Base-by-base conservation (phyloP, 2,797 vertebrate species). In the Bothrops alternatus region DNA sequence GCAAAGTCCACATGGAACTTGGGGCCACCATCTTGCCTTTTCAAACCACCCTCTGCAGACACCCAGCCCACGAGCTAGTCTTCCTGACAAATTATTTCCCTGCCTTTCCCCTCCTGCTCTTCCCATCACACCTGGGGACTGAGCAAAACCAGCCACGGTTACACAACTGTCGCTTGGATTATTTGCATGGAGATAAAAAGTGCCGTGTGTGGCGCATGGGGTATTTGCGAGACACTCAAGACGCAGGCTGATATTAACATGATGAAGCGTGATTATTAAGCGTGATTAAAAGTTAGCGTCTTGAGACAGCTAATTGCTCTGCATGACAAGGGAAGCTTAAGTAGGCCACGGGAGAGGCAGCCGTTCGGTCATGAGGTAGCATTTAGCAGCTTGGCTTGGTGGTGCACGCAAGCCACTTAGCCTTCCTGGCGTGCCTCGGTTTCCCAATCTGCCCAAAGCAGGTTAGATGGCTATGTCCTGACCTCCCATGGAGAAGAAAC, bases 231-330 rank as follows among this genome's bases (percentile, higher is more conserved):
- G 78, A 47, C 23, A 25, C 23, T 82, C 42, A 25, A 25, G 42
- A 18, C 3, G 32, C 69, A 20, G 16, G 69, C 69, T 78, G 69
- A 42, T 42, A 32, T 78, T 78, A 42, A 78, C 16, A 8, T 4
- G 14, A 28, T 13, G 5, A 58, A 26, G 25, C 2, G 18, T 58
- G 57, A 88, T n/a, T 20, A 23, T 37, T 14, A 73, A 37, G 25
- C 1, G 12, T 78, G 50, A 65, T 89, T 82, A 85, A 85, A 88
- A 53, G 50, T 12, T 23, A 11, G 10, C 1, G 28, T 26, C 12
- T 1, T 6, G 0, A 47, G 63, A 16, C 53, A 53, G 73, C 25
- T 1, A 93, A 60, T 60, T 0, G 6, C n/a, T 0, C 32, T 0
- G 0, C 60, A 37, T 47, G 93, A 90, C 53, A 0, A 3, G 16